Evolutionary conservation across 2,797 vertebrate species (phyloP), one percentile per base, ranked within the genome.

Genomic region (Coracias cyanogaster): DNA sequence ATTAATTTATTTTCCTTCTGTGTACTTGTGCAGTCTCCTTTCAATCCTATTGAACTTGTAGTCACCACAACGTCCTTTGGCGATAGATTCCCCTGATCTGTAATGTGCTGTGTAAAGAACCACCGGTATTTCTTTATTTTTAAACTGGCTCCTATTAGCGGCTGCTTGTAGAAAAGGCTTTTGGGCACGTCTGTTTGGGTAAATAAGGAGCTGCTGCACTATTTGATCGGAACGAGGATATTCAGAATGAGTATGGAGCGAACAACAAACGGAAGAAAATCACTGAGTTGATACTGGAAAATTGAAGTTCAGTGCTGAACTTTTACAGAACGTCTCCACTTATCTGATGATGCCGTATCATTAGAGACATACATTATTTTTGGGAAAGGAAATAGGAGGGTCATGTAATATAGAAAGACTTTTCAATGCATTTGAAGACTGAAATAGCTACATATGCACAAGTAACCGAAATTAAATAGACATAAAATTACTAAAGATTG

Each of bases 291-390:
- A 24, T 12, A 28, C 22, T 51, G 57, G 35, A 65, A 90, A 73
- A 73, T 33, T 49, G 4, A 46, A 58, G 26, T 62, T 65, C 9
- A 25, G 2, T 61, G 35, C 10, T 52, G 46, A 74, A 1, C n/a
- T 58, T 65, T 87, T 64, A 5, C 73, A 76, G 16, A 49, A 41
- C 48, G 26, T 31, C 24, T 60, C 17, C 21, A 22, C 5, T 62
- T 66, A 15, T 0, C 31, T 54, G 14, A 21, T 37, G 16, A 24
- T 65, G 4, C 31, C 12, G 0, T 54, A 1, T 52, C 29, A 39
- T 89, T 43, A 67, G 60, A 80, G n/a, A 41, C 0, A 2, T 9
- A 19, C 25, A 14, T 77, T 76, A 10, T 10, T 82, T 91, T 79
- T 82, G 37, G 39, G 24, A 77, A 37, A 65, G 22, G 11, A 62